Evolutionary conservation across 92 coral and sea anemone genomes (phyloP).

Genomic region (Phymanthus crucifer): DNA sequence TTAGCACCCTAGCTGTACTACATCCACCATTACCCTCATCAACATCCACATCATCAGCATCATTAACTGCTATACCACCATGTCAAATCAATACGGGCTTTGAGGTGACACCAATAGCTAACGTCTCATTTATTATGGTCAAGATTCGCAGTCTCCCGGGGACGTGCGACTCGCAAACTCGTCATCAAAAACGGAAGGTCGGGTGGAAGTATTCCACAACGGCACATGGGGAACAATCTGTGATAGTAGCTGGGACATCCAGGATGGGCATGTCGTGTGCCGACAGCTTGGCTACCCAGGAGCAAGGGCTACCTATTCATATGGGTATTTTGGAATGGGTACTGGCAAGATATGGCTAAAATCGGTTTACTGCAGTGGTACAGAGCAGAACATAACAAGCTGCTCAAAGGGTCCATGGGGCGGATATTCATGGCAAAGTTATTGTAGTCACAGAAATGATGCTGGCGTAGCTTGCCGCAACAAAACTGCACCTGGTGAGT

Average conservation of each 20-base stretch:
- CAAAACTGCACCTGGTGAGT: not conserved
- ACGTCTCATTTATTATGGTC: not conserved
- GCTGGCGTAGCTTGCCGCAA: slow-evolving; percentile 33
- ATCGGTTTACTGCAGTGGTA: slow-evolving; percentile 44
- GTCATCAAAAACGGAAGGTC: slow-evolving; percentile 35
- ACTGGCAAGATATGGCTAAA: slow-evolving; percentile 40
- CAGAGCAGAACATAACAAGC: slow-evolving; percentile 28
- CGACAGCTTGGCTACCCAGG: slow-evolving; percentile 38
- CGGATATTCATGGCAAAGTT: not conserved
- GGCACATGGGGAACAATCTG: slow-evolving; percentile 62
- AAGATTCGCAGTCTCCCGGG: not conserved
- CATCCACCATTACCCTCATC: not conserved
- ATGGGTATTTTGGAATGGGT: slow-evolving; percentile 50
- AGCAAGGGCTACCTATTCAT: slow-evolving; percentile 21
- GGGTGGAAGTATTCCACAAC: slow-evolving; percentile 43
- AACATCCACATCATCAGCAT: too few relatives aligned
- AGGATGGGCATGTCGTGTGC: slow-evolving; percentile 49
- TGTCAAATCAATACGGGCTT: not conserved
- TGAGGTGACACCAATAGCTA: not conserved
- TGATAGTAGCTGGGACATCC: slow-evolving; percentile 50
- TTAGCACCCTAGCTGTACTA: too few relatives aligned
- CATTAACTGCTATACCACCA: not conserved
- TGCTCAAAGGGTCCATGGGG: slow-evolving; percentile 22
- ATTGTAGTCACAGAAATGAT: slow-evolving; percentile 21
- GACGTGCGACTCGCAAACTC: slow-evolving; percentile 48